Conservation (phyloP, 2,797 vertebrate species). For the Danio choprae region DNA sequence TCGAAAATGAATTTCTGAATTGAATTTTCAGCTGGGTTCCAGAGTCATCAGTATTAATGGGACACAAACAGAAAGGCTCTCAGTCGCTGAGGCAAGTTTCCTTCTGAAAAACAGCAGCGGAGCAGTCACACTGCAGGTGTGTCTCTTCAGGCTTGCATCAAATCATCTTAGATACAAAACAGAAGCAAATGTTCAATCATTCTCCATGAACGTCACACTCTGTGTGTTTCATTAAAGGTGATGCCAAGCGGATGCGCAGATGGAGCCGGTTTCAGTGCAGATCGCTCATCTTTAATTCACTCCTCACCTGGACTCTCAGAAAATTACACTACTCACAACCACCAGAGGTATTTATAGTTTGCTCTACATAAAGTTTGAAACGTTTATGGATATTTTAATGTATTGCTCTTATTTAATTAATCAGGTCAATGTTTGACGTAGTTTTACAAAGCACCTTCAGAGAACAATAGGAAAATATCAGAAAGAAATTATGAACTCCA, state of each 20-base stretch:
- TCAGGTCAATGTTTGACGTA: too few relatives aligned
- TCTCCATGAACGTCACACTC: neutral
- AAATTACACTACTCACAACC: constrained; percentile 63
- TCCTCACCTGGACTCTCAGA: constrained; percentile 70
- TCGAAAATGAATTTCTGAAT: constrained; percentile 2
- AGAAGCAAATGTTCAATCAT: constrained; percentile 11
- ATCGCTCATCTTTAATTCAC: constrained; percentile 33
- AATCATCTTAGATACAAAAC: constrained; percentile 25
- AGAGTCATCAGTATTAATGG: constrained; percentile 89
- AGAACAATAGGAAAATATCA: too few relatives aligned
- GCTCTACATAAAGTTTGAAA: neutral
- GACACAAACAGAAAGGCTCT: constrained; percentile 85
- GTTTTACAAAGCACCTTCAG: too few relatives aligned
- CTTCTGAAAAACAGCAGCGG: constrained; percentile 78
- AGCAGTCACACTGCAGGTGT: constrained; percentile 86
- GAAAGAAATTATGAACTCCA: too few relatives aligned
- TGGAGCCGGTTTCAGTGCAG: neutral
- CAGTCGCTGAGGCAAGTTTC: constrained; percentile 83
- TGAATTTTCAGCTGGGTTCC: constrained; percentile 83
- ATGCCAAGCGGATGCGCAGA: constrained; percentile 14
- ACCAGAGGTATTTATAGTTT: constrained; percentile 33
- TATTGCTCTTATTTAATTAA: too few relatives aligned
- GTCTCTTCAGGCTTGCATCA: constrained; percentile 1
- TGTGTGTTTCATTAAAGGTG: constrained; percentile 44
- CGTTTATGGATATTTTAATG: too few relatives aligned